Evolutionary conservation across 1,140 invertebrate species (phyloP), one percentile per base, ranked within the genome.

Genomic region (Drosophila bifasciata): DNA sequence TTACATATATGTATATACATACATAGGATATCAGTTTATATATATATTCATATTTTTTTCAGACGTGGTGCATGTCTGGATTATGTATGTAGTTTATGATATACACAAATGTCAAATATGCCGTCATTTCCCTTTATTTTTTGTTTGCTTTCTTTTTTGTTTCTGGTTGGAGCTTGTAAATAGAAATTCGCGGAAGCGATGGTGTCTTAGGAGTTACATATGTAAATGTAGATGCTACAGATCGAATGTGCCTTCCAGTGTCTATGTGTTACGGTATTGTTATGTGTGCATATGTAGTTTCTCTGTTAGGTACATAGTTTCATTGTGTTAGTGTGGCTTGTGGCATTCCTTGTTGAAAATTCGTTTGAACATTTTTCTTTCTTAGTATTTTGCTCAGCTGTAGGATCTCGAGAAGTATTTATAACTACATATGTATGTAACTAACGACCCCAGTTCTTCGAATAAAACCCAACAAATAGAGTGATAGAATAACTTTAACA

Each of bases 301-400:
- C 76, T 88, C 62, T 83, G 71, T 88, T 83, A 88, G 83, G 83
- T 88, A 88, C 83, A 88, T 88, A 88, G 83, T 88, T 88, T 83
- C 83, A 83, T 72, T 62, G 81, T 86, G 81, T 85, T 75, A 69
- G 76, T 79, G 76, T 69, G 62, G 73, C 60, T 50, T 71, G 63
- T 73, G 25, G 52, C 59, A 46, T 46, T 46, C 46, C 50, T 68
- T 51, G 32, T 50, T 61, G 52, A 41, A 88, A 86, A 86, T 75
- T 86, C 83, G 79, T 61, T 77, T 49, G 23, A 50, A 11, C 23
- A 51, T 13, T 8, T 36, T 36, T 36, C 11, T 11, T 36, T 4
- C 13, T 4, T 36, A 36, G 32, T 36, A 13, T 23, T 25, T 50
- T 49, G 41, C 28, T 62, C 19, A 25, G 52, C 55, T 66, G 43